Conservation (phyloP, 1,140 invertebrate species). For the Antheraea mylitta region DNA sequence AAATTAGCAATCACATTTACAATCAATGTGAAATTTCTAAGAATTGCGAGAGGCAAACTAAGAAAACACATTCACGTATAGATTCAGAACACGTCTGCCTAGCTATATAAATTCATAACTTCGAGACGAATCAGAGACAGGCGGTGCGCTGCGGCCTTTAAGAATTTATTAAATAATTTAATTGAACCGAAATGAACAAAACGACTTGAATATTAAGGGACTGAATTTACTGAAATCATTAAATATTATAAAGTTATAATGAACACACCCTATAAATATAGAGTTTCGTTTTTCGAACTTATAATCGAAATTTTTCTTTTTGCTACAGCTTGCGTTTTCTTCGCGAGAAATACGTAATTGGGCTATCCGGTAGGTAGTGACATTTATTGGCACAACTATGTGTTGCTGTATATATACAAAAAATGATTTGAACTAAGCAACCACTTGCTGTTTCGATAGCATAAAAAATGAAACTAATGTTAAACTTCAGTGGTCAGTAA, state of each 20-base stretch:
- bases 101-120: slow-evolving; percentile 64
- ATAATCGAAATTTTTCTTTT: too few species aligned
- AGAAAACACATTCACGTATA: slow-evolving; percentile 55
- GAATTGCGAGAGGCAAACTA: slow-evolving; percentile 30
- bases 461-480: background rate
- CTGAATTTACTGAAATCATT: background rate
- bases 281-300: too few species aligned
- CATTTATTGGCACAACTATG: too few species aligned
- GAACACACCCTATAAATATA: too few species aligned
- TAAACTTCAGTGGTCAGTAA: background rate
- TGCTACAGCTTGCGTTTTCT: too few species aligned
- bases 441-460: too few species aligned
- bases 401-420: too few species aligned
- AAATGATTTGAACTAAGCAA: too few species aligned
- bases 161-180: slow-evolving; percentile 72
- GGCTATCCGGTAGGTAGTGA: too few species aligned
- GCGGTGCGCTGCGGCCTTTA: slow-evolving; percentile 44
- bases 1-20: background rate
- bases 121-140: slow-evolving; percentile 50
- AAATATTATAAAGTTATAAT: too few species aligned
- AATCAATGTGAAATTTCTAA: slow-evolving; percentile 18
- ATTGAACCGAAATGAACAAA: slow-evolving; percentile 60
- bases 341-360: too few species aligned
- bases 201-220: slow-evolving; percentile 44
- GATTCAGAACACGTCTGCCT: slow-evolving; percentile 55